Conservation (phyloP, 2,888 invertebrate species). For the Willowsia nigromaculata region DNA sequence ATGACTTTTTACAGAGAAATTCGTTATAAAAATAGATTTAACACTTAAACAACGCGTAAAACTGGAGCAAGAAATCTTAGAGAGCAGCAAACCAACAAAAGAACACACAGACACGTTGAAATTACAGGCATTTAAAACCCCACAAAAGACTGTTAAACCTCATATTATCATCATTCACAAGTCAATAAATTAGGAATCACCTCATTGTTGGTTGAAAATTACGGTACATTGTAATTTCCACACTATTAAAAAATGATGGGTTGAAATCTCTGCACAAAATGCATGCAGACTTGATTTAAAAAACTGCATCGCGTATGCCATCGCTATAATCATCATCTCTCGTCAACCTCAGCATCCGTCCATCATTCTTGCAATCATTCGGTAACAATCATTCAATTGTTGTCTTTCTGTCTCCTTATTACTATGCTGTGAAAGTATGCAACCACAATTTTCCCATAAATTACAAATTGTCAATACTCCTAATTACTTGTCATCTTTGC, state of each 20-base stretch:
- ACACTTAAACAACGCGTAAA: background rate
- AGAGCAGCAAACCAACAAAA: too few relatives aligned
- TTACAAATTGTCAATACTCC: slow-evolving; percentile 50
- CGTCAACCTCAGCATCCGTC: slow-evolving; percentile 32
- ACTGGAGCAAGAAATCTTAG: slow-evolving; percentile 14
- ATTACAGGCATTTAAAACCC: slow-evolving; percentile 36
- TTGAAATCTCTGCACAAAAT: background rate
- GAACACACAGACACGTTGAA: too few relatives aligned
- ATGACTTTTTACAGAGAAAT: background rate
- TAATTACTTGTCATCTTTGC: slow-evolving; percentile 53
- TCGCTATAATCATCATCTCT: background rate
- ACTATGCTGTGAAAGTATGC: slow-evolving; percentile 50
- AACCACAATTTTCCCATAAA: slow-evolving; percentile 60
- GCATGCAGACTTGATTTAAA: background rate
- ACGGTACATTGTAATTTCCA: slow-evolving; percentile 1
- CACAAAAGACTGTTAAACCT: background rate
- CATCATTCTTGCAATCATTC: slow-evolving; percentile 28
- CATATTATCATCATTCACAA: slow-evolving; percentile 6
- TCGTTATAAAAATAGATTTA: background rate
- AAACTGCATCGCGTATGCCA: background rate
- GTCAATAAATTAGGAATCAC: slow-evolving; percentile 20
- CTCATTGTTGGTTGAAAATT: slow-evolving; percentile 3
- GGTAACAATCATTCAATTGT: slow-evolving; percentile 40
- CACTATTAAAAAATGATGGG: background rate
- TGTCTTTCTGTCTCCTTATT: background rate